phyloP scores from a whole-genome alignment of 2,888 invertebrate species.

The Catotricha subobsoleta region DNA sequence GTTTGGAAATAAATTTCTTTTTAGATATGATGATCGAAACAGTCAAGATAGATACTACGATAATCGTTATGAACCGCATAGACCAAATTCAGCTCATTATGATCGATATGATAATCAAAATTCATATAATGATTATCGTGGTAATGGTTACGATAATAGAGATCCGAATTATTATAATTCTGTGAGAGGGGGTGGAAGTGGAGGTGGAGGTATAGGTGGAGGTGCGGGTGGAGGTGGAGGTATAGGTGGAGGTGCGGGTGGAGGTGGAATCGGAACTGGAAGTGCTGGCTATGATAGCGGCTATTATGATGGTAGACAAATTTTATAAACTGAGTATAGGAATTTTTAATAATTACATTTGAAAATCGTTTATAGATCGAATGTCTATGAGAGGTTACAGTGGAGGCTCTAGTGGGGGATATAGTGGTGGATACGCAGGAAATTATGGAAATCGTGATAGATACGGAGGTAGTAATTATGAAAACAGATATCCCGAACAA shows the following conservation, averaged over 20 bases:
- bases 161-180: conserved; percentile 18
- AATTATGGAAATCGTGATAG: not conserved
- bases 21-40: conserved; percentile 12
- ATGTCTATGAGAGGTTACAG: conserved; percentile 3
- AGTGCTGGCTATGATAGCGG: not conserved
- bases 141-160: conserved; percentile 24
- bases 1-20: not conserved
- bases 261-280: not conserved
- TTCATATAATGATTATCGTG: conserved; percentile 15
- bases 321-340: not conserved
- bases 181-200: conserved; percentile 11
- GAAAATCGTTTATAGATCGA: conserved; percentile 1
- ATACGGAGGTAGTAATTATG: not conserved
- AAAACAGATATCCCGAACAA: not conserved
- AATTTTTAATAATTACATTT: not conserved
- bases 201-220: conserved; percentile 13
- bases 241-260: not conserved
- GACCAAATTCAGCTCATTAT: conserved; percentile 13
- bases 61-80: conserved; percentile 10
- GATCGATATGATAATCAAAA: conserved; percentile 9
- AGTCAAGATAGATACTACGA: conserved; percentile 14
- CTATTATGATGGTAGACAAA: not conserved
- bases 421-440: not conserved
- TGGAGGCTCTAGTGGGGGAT: not conserved
- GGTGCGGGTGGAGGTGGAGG: not conserved